Conservation (phyloP, 2,113 vertebrate genomes). For the Platysteira castanea region DNA sequence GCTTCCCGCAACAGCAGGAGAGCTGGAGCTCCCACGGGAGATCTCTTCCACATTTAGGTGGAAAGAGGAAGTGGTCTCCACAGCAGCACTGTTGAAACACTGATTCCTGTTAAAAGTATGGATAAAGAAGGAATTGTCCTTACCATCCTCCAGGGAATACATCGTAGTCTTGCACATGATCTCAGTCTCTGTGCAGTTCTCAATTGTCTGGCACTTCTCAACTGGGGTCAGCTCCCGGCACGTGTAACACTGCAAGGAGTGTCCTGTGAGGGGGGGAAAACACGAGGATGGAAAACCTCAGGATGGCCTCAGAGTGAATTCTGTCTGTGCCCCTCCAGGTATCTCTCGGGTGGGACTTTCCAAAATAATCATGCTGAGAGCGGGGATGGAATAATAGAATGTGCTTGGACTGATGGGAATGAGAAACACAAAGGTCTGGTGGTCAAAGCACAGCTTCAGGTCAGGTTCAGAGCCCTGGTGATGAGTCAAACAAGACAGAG, state of each 20-base stretch:
- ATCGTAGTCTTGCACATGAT: slow-evolving; percentile 39
- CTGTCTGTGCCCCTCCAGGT: background rate
- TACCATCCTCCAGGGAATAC: slow-evolving; percentile 43
- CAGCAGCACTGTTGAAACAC: background rate
- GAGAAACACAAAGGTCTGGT: background rate
- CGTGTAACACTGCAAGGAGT: background rate
- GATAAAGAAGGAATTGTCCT: background rate
- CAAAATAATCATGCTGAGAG: background rate
- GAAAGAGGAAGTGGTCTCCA: background rate
- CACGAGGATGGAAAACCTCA: background rate
- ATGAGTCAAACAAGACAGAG: background rate
- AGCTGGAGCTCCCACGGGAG: rapidly evolving
- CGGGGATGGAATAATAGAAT: rapidly evolving
- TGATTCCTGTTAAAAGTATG: background rate
- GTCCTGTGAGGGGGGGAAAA: background rate
- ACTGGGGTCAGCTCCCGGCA: background rate
- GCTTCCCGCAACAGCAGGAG: background rate
- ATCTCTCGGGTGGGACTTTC: background rate
- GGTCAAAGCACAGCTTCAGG: background rate
- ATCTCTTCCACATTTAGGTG: background rate
- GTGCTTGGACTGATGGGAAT: rapidly evolving
- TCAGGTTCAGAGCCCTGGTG: rapidly evolving
- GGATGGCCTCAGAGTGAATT: background rate
- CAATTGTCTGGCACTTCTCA: background rate
- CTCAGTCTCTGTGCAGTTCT: background rate